These are phyloP conservation scores for Lasiurus borealis DNA, from an alignment of 2,113 vertebrate genomes.

Conservation along the genomic window DNA sequence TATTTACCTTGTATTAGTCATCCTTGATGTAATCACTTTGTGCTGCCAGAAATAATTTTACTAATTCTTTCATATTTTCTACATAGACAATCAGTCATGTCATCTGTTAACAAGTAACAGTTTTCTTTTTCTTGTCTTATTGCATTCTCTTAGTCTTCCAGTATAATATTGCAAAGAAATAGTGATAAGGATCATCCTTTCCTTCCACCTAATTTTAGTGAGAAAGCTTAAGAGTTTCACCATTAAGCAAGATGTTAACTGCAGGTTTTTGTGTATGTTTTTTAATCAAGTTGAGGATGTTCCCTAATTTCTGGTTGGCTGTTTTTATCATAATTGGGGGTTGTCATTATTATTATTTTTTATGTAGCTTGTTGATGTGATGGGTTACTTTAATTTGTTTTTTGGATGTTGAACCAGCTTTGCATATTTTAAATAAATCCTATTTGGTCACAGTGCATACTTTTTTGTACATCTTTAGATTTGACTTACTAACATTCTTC, in stretches of 20 bases:
- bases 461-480: background rate
- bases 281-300: background rate
- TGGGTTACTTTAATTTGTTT: background rate
- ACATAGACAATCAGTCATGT: background rate
- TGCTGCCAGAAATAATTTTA: background rate
- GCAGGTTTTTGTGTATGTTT: background rate
- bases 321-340: background rate
- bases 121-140: background rate
- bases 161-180: background rate
- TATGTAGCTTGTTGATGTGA: background rate
- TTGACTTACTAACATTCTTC: background rate
- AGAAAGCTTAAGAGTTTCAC: background rate
- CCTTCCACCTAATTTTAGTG: background rate
- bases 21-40: background rate
- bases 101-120: background rate
- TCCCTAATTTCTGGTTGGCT: background rate
- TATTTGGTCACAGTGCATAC: background rate
- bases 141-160: background rate
- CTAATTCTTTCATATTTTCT: slow-evolving; percentile 29
- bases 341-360: background rate
- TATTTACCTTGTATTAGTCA: background rate
- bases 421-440: background rate
- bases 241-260: background rate
- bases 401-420: background rate
- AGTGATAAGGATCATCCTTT: background rate